Percentiles rank a stretch among this genome's conserved stretches.
These are phyloP conservation scores for Drosophila insularis DNA, from an alignment of 1,140 invertebrate species.

Conservation along the genomic window DNA sequence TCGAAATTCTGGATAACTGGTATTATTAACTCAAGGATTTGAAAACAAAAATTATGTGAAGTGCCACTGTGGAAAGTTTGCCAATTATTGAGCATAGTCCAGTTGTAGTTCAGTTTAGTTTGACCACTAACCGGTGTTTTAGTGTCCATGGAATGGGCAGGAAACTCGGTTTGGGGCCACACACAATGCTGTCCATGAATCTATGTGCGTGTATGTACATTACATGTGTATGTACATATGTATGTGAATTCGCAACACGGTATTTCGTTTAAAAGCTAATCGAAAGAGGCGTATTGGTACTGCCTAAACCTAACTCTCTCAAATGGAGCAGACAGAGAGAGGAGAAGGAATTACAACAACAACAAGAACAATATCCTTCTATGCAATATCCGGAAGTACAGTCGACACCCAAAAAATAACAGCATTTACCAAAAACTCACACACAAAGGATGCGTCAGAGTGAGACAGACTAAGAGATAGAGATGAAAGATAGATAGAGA, in stretches of 20 bases:
- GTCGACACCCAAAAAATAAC: conserved; percentile 48
- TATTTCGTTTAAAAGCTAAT: conserved; percentile 58
- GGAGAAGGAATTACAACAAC: neutral
- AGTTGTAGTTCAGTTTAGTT: too few relatives aligned
- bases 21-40: too few relatives aligned
- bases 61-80: too few relatives aligned
- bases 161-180: neutral
- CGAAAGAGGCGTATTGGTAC: conserved; percentile 54
- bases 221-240: too few relatives aligned
- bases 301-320: conserved; percentile 32
- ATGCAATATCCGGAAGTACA: conserved; percentile 57
- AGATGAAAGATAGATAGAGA: conserved; percentile 22
- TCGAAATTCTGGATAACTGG: too few relatives aligned
- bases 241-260: conserved; percentile 15
- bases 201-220: neutral
- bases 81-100: too few relatives aligned
- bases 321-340: neutral
- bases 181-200: neutral
- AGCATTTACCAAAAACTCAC: conserved; percentile 22
- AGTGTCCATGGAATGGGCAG: neutral
- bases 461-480: neutral
- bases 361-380: conserved; percentile 21
- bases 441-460: neutral
- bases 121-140: neutral
- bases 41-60: too few relatives aligned